These are phyloP conservation scores for Galleria mellonella DNA, from an alignment of 1,140 invertebrate genomes.

Conservation along the genomic window DNA sequence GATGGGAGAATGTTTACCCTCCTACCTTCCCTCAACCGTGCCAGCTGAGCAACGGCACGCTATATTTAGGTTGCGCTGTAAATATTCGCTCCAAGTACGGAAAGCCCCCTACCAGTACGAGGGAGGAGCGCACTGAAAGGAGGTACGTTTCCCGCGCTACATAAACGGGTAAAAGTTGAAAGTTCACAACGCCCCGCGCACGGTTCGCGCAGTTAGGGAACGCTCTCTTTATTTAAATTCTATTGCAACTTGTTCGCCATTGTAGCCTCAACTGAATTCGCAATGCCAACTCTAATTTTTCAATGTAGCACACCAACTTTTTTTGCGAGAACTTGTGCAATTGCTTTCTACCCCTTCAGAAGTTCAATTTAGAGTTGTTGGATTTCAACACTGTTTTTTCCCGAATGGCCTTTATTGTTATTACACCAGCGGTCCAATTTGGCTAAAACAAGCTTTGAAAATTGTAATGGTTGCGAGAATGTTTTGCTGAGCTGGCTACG, in stretches of 20 bases:
- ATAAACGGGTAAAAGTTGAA: constrained; percentile 67
- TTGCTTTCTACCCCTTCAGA: constrained; percentile 22
- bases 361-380: constrained; percentile 21
- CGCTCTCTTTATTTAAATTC: constrained; percentile 71
- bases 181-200: constrained; percentile 64
- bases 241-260: constrained; percentile 59
- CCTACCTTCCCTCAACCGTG: constrained; percentile 41
- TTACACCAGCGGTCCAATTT: constrained; percentile 32
- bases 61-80: constrained; percentile 73
- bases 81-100: constrained; percentile 70
- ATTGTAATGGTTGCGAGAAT: constrained; percentile 24
- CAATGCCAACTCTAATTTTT: constrained; percentile 52
- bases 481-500: constrained; percentile 11
- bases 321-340: constrained; percentile 23
- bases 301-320: constrained; percentile 25
- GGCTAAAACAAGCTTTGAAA: constrained; percentile 25
- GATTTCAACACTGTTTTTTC: constrained; percentile 21
- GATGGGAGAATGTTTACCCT: constrained; percentile 52
- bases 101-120: constrained; percentile 29
- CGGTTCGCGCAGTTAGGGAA: constrained; percentile 58
- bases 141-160: constrained; percentile 30
- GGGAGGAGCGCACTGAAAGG: constrained; percentile 12
- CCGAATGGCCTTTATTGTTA: constrained; percentile 25
- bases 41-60: constrained; percentile 69
- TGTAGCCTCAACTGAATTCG: constrained; percentile 49